A percentile compares a stretch with the other conserved stretches of the same genome.
phyloP scores from a whole-genome alignment of 2,113 vertebrate species.

The Calyptommatus sinebrachiatus region DNA sequence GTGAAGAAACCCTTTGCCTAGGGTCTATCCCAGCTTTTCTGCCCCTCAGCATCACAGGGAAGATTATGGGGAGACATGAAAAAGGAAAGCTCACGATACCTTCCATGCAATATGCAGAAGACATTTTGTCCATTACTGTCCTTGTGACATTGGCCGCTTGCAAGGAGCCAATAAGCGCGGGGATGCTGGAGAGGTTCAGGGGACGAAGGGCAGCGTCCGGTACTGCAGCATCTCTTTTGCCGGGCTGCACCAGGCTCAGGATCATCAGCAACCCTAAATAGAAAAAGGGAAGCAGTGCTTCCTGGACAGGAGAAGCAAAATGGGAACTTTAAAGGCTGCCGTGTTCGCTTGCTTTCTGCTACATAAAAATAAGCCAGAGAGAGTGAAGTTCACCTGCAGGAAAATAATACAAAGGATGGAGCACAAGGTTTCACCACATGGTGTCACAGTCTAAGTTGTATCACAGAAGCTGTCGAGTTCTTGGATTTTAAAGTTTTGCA shows the following conservation, averaged over 20 bases:
- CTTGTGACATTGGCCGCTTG: conserved; percentile 51
- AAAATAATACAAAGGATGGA: neutral
- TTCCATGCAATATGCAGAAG: conserved; percentile 64
- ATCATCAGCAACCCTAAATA: conserved; percentile 76
- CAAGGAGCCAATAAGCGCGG: conserved; percentile 66
- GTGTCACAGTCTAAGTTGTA: too few relatives aligned
- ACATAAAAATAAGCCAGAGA: neutral
- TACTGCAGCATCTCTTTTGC: conserved; percentile 61
- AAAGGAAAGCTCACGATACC: conserved; percentile 52
- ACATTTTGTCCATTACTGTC: conserved; percentile 68
- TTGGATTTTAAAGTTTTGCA: too few relatives aligned
- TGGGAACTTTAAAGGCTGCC: fast-evolving
- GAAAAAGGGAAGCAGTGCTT: conserved; percentile 74
- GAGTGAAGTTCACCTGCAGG: neutral
- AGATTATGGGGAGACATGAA: too few relatives aligned
- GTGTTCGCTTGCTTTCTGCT: neutral
- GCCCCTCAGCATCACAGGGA: too few relatives aligned
- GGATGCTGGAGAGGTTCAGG: conserved; percentile 58
- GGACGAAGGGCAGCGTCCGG: conserved; percentile 58
- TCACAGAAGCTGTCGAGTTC: too few relatives aligned
- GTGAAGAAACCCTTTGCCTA: too few relatives aligned
- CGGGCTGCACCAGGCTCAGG: conserved; percentile 77
- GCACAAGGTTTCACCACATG: too few relatives aligned
- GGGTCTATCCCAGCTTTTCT: too few relatives aligned
- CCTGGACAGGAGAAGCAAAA: conserved; percentile 52